Evolutionary conservation across 2,888 invertebrate genomes (phyloP), one percentile per base, ranked within the genome.

Genomic region (Eristalis pertinax): DNA sequence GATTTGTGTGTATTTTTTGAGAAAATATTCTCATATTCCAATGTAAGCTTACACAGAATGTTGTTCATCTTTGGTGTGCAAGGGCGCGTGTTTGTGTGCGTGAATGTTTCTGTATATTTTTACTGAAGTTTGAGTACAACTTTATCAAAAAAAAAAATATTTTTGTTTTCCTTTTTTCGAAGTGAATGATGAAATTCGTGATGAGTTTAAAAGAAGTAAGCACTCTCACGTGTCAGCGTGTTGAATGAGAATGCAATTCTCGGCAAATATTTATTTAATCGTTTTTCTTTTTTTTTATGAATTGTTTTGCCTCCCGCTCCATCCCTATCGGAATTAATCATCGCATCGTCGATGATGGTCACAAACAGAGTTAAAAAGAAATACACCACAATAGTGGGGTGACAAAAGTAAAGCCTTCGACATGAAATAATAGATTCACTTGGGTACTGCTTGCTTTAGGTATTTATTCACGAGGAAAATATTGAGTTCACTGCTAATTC

Each of bases 31-130:
- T 32, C 29, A 56, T 15, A 26, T 29, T 1, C 22, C 22, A 60
- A 58, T 79, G 72, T 79, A 79, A 67, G 72, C 35, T 43, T 76
- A 65, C 64, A 74, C n/a, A n/a, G 35, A 38, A 29, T 68, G 50
- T 50, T 50, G 50, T 50, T 50, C 19, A 19, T 50, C 50, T 50
- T 19, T 19, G 2, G 7, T 50, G 19, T 19, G 50, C 8, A 8
- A 8, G 50, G 1, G 19, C 0, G 50, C 2, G n/a, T 50, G 50
- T 8, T 19, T 50, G 50, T 0, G 19, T 15, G 15, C 1, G 43
- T 13, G 19, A 19, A 62, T 68, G 35, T n/a, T 62, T 38, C n/a
- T 65, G 26, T 29, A 43, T 67, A n/a, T n/a, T n/a, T n/a, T n/a
- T n/a, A n/a, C 26, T 26, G 32, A 26, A 70, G 26, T 50, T 50